Evolutionary conservation across 1,140 invertebrate genomes (phyloP).

Genomic region (Maconellicoccus hirsutus): DNA sequence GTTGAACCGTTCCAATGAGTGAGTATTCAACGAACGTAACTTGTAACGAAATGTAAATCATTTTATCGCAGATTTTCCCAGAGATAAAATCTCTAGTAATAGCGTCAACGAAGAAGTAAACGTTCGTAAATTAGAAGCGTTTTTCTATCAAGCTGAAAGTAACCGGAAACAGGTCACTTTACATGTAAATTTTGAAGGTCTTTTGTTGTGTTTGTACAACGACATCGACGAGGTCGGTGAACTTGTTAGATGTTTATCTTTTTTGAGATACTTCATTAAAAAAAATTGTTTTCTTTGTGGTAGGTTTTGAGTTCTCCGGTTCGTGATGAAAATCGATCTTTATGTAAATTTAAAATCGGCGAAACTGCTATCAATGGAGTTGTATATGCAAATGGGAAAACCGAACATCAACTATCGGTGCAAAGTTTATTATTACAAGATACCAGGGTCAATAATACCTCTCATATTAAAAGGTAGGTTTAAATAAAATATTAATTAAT

Average conservation of each 20-base stretch:
- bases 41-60: neutral
- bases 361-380: constrained; percentile 51
- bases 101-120: constrained; percentile 42
- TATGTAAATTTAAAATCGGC: constrained; percentile 57
- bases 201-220: constrained; percentile 55
- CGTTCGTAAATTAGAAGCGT: constrained; percentile 58
- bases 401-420: constrained; percentile 57
- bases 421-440: constrained; percentile 58
- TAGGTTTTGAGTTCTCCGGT: constrained; percentile 57
- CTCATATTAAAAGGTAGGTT: neutral
- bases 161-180: constrained; percentile 45
- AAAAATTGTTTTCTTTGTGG: constrained; percentile 26
- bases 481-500: too few relatives aligned
- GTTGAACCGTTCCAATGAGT: neutral
- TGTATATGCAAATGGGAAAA: constrained; percentile 54
- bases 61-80: neutral
- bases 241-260: too few relatives aligned
- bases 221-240: constrained; percentile 51
- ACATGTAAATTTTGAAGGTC: constrained; percentile 52
- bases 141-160: constrained; percentile 54
- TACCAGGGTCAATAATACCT: constrained; percentile 30
- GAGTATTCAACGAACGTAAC: too few relatives aligned
- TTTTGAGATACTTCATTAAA: too few relatives aligned
- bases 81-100: neutral
- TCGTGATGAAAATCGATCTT: constrained; percentile 54